Percentiles rank a stretch among this genome's conserved stretches.
Conservation (phyloP, 2,888 invertebrate species). For the Piscicola geometra region DNA sequence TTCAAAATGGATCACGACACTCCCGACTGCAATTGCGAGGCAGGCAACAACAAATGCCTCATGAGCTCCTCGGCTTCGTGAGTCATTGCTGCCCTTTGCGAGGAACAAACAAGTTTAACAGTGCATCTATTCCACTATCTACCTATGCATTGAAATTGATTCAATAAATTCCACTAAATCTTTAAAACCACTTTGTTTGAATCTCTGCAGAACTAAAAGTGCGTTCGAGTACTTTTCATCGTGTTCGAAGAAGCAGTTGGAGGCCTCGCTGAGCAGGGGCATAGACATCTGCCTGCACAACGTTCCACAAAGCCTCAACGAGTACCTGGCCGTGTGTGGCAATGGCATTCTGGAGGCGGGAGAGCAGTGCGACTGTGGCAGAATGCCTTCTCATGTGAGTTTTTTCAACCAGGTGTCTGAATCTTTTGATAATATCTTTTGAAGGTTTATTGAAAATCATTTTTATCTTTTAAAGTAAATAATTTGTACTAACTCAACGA, state of each 20-base stretch:
- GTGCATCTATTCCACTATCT: too few species aligned
- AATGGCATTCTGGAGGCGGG: constrained; percentile 25
- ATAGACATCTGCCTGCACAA: constrained; percentile 19
- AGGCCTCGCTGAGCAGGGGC: neutral
- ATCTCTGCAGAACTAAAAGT: neutral
- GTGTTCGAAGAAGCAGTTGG: constrained; percentile 3
- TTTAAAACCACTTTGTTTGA: too few species aligned
- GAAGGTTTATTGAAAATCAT: neutral
- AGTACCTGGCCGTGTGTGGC: constrained; percentile 21
- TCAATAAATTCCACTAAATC: too few species aligned
- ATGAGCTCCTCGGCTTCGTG: constrained; percentile 92
- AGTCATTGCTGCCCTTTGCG: too few species aligned
- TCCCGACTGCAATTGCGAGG: constrained; percentile 69
- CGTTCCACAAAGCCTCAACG: neutral
- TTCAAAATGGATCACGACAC: constrained; percentile 97
- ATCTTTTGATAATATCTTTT: too few species aligned
- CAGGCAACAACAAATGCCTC: constrained; percentile 63
- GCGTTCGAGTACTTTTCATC: neutral
- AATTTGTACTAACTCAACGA: neutral
- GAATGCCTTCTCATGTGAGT: constrained; percentile 11
- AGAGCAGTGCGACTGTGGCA: constrained; percentile 31
- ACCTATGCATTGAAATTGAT: too few species aligned
- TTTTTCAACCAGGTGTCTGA: too few species aligned
- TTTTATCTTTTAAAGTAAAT: neutral
- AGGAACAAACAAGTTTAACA: too few species aligned